Evolutionary conservation across 2,113 vertebrate species (phyloP).

Genomic region (Corapipo altera): DNA sequence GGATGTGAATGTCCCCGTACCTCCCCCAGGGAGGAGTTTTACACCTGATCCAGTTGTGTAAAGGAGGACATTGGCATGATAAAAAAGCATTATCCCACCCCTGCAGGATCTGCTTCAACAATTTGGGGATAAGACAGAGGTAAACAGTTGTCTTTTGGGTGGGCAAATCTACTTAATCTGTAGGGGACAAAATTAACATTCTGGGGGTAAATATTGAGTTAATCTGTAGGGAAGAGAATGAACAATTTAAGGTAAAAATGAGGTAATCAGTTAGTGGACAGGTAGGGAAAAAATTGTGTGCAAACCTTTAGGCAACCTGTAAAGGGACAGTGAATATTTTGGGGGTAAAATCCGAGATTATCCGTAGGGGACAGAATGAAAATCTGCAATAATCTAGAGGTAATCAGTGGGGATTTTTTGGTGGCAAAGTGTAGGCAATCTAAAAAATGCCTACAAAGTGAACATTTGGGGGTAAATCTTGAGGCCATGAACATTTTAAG

Average conservation of each 20-base stretch:
- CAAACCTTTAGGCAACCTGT: background rate
- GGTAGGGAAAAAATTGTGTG: background rate
- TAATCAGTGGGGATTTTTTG: background rate
- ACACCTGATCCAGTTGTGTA: background rate
- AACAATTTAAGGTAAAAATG: background rate
- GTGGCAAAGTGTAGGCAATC: background rate
- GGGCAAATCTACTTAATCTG: background rate
- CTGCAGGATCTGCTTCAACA: background rate
- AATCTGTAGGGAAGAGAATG: background rate
- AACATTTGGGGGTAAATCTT: background rate
- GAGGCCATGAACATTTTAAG: background rate
- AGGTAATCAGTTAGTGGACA: background rate
- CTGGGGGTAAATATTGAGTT: background rate
- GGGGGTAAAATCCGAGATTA: background rate
- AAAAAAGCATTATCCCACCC: background rate
- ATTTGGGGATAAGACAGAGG: background rate
- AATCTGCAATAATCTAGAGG: background rate
- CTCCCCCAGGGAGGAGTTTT: background rate
- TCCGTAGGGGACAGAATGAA: background rate
- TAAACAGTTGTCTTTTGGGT: accelerated
- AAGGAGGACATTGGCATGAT: background rate
- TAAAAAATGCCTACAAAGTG: background rate
- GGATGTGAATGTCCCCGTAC: background rate
- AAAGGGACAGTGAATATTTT: background rate
- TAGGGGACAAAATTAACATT: background rate